Evolutionary conservation across 2,797 vertebrate genomes (phyloP).

Genomic region (Rhabdophis nuchalis): DNA sequence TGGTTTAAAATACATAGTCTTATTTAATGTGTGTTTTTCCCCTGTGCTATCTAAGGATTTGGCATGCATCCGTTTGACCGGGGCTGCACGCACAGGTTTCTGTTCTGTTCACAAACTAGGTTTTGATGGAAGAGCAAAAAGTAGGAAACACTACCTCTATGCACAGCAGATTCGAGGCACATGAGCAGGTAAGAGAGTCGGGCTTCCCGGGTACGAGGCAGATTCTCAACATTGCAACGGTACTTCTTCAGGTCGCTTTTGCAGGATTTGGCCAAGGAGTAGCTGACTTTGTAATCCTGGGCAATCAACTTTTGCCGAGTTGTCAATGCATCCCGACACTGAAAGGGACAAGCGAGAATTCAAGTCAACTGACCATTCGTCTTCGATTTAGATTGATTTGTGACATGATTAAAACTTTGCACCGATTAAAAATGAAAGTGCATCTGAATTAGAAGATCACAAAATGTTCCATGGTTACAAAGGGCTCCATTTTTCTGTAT

Average conservation of each 20-base stretch:
- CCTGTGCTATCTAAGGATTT: not conserved
- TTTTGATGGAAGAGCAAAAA: not conserved
- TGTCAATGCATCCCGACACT: constrained; percentile 93
- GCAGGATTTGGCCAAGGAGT: constrained; percentile 94
- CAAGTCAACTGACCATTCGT: not conserved
- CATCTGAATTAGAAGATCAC: not conserved
- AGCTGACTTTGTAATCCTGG: constrained; percentile 98
- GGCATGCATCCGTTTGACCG: not conserved
- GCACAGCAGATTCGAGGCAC: constrained; percentile 91
- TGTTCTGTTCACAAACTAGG: not conserved
- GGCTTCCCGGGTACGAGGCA: constrained; percentile 89
- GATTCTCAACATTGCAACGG: constrained; percentile 87
- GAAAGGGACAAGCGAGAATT: constrained; percentile 19
- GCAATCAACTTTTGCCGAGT: constrained; percentile 96
- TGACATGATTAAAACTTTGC: not conserved
- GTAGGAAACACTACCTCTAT: constrained; percentile 77
- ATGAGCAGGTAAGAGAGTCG: constrained; percentile 93
- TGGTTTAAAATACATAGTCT: too few species aligned
- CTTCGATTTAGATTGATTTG: not conserved
- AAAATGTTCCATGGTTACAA: not conserved
- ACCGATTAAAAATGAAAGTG: not conserved
- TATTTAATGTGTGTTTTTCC: not conserved
- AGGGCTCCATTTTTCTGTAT: not conserved
- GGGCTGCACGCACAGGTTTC: not conserved
- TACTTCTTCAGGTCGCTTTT: constrained; percentile 92